Percentiles rank a stretch among this genome's conserved stretches.
Conservation (phyloP, 2,888 invertebrate species). For the Chymomyza fuscimana region DNA sequence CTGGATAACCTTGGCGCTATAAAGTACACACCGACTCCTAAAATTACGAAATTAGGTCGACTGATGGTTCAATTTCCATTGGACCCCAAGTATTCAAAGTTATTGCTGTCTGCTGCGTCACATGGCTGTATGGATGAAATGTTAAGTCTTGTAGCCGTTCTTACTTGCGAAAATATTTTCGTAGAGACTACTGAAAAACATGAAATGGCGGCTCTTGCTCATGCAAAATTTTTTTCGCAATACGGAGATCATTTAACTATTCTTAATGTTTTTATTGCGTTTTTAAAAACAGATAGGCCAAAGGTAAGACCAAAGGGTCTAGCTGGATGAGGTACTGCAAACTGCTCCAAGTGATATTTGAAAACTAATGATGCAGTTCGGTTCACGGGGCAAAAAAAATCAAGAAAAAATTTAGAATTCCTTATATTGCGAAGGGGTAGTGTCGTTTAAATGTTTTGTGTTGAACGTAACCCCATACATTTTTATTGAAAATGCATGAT, state of each 20-base stretch:
- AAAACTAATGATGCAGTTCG: too few species aligned
- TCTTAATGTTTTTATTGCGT: conserved; percentile 92
- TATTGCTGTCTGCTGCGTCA: conserved; percentile 88
- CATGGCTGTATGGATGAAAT: conserved; percentile 89
- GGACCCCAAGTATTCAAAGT: conserved; percentile 93
- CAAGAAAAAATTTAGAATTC: too few species aligned
- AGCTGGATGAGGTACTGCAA: too few species aligned
- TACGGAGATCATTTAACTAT: conserved; percentile 96
- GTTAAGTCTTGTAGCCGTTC: conserved; percentile 90
- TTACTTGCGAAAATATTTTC: conserved; percentile 94
- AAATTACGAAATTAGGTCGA: conserved; percentile 88
- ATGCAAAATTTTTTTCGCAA: conserved; percentile 89
- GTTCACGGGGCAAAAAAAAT: too few species aligned
- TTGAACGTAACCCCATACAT: too few species aligned
- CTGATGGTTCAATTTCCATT: conserved; percentile 95
- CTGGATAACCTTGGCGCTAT: conserved; percentile 87
- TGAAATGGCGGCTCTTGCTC: conserved; percentile 87
- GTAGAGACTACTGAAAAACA: conserved; percentile 85
- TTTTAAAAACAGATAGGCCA: conserved; percentile 85
- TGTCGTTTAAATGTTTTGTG: too few species aligned
- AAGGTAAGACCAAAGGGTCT: conserved; percentile 80
- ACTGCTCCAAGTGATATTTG: too few species aligned
- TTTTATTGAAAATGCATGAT: too few species aligned
- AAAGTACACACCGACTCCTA: conserved; percentile 81
- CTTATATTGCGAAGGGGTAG: too few species aligned